These are phyloP conservation scores for Apamea crenata DNA, from an alignment of 2,888 invertebrate species.

Conservation along the genomic window DNA sequence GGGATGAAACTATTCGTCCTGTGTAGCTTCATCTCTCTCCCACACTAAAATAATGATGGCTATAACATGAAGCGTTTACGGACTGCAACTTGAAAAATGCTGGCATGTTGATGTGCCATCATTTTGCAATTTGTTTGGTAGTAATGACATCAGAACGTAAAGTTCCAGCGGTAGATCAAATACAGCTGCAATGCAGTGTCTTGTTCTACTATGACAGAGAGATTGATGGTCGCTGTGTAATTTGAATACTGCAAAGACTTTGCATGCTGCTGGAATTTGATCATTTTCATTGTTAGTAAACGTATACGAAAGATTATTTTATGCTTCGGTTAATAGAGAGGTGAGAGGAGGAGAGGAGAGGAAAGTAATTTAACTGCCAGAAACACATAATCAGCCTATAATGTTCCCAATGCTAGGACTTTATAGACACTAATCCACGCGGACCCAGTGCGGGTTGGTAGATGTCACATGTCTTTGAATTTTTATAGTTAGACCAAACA, in stretches of 20 bases:
- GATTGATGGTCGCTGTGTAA: neutral
- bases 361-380: too few relatives aligned
- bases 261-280: neutral
- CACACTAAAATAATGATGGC: neutral
- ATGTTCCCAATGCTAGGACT: too few relatives aligned
- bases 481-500: too few relatives aligned
- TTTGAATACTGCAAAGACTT: constrained; percentile 7
- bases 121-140: neutral
- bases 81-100: neutral
- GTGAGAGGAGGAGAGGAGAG: too few relatives aligned
- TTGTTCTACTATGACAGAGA: neutral
- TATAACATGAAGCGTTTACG: neutral
- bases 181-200: constrained; percentile 25
- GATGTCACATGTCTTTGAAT: too few relatives aligned
- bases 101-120: neutral
- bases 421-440: too few relatives aligned
- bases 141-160: neutral
- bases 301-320: neutral
- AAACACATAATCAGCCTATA: too few relatives aligned
- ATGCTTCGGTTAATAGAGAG: too few relatives aligned
- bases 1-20: neutral
- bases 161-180: constrained; percentile 5
- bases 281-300: neutral
- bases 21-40: neutral
- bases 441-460: too few relatives aligned